These are phyloP conservation scores for Erythrocercus mccallii DNA, from an alignment of 2,113 vertebrate species.

Conservation along the genomic window DNA sequence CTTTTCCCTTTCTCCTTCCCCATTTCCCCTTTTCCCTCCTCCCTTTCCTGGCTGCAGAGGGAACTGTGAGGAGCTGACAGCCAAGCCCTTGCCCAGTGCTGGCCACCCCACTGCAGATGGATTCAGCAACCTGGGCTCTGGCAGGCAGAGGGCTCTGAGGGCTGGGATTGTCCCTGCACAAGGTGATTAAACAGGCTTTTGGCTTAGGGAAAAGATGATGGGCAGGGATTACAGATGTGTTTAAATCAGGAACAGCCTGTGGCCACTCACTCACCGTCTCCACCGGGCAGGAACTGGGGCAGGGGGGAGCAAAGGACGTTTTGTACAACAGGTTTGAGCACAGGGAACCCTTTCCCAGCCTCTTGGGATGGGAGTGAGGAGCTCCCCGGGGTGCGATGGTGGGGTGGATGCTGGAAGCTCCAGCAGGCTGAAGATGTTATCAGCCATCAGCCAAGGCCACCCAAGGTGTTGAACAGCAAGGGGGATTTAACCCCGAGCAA, in stretches of 20 bases:
- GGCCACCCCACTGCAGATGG: accelerated
- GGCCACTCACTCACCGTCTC: neutral
- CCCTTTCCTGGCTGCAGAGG: neutral
- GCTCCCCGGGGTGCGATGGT: accelerated
- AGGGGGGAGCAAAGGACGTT: neutral
- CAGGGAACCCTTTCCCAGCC: accelerated
- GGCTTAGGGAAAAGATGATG: neutral
- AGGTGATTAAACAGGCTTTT: neutral
- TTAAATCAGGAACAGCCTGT: neutral
- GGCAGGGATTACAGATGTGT: slow-evolving; percentile 5
- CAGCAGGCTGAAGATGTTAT: accelerated
- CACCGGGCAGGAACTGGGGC: accelerated
- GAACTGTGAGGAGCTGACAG: neutral
- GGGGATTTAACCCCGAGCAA: neutral
- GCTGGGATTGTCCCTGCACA: neutral
- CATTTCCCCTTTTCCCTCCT: no score
- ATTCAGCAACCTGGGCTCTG: neutral
- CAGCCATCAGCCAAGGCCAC: neutral
- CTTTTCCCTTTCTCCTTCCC: no score
- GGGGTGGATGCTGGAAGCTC: neutral
- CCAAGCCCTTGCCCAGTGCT: neutral
- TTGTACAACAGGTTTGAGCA: neutral
- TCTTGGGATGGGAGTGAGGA: neutral
- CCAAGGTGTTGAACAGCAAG: neutral
- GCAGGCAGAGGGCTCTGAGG: neutral